Percentiles rank a stretch among this genome's conserved stretches.
phyloP scores from a whole-genome alignment of 2,888 invertebrate genomes.

The Serrognathus titanus region DNA sequence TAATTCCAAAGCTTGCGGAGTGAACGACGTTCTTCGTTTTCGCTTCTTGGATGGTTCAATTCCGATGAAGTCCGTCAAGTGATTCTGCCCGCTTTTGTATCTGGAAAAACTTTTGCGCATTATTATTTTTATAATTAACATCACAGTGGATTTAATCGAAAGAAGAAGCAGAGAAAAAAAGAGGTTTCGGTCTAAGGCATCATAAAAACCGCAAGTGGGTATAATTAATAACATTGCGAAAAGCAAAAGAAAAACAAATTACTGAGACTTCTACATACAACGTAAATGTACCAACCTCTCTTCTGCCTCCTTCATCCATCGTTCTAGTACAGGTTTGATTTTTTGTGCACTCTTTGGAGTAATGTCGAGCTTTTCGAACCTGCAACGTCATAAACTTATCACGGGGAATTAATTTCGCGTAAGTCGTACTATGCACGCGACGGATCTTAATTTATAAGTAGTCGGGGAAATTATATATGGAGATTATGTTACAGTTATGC shows the following conservation, averaged over 20 bases:
- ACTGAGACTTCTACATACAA: too few species aligned
- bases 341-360: slow-evolving; percentile 99
- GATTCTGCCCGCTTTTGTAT: slow-evolving; percentile 89
- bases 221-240: not conserved
- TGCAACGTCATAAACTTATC: slow-evolving; percentile 39
- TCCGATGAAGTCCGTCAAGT: slow-evolving; percentile 92
- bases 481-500: too few species aligned
- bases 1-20: slow-evolving; percentile 91
- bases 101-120: slow-evolving; percentile 54
- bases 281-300: slow-evolving; percentile 69
- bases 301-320: slow-evolving; percentile 99
- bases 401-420: too few species aligned
- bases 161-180: too few species aligned
- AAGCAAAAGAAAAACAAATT: not conserved
- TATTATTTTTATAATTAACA: slow-evolving; percentile 23
- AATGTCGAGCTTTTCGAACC: slow-evolving; percentile 99
- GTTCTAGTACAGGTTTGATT: slow-evolving; percentile 96
- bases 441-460: too few species aligned
- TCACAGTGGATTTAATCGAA: too few species aligned
- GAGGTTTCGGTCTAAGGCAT: not conserved
- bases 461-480: too few species aligned
- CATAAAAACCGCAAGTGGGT: not conserved
- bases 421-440: too few species aligned
- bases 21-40: slow-evolving; percentile 94
- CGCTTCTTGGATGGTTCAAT: slow-evolving; percentile 96